Conservation (phyloP, 35 echinoderm and acorn worm genomes). For the Ptychodera flava region DNA sequence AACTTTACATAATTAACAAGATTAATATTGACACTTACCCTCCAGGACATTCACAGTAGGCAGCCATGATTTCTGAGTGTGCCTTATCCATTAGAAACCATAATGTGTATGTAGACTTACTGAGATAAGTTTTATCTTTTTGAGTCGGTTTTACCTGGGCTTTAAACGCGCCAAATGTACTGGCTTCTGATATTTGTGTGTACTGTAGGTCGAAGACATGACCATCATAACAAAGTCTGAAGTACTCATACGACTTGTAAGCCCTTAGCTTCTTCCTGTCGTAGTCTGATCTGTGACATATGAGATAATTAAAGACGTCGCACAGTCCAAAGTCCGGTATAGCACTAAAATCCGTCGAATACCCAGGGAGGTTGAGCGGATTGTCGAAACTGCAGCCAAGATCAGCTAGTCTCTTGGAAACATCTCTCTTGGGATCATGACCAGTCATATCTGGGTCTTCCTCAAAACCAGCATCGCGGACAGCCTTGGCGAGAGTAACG, state of each 20-base stretch:
- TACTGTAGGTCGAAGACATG: not conserved
- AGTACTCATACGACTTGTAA: not conserved
- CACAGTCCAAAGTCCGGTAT: constrained; percentile 9
- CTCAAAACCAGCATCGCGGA: not conserved
- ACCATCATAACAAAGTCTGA: not conserved
- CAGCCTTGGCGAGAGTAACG: not conserved
- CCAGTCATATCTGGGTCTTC: constrained; percentile 1
- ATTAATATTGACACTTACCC: too few relatives aligned
- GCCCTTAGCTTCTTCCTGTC: not conserved
- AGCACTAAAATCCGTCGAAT: constrained; percentile 2
- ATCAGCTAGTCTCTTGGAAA: too few relatives aligned
- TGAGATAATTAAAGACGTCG: constrained; percentile 21
- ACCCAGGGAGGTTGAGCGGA: not conserved
- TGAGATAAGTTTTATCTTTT: not conserved
- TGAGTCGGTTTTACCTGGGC: not conserved
- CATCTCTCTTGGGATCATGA: not conserved
- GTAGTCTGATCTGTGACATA: constrained; percentile 10
- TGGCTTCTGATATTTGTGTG: not conserved
- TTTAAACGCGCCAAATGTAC: not conserved
- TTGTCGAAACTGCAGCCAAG: not conserved
- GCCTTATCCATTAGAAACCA: not conserved
- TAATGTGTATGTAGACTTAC: not conserved
- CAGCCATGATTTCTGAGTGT: not conserved
- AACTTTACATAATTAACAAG: too few relatives aligned
- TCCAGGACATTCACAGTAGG: not conserved